Base-by-base conservation (phyloP, 2,888 invertebrate genomes). In the Parnassius smintheus region DNA sequence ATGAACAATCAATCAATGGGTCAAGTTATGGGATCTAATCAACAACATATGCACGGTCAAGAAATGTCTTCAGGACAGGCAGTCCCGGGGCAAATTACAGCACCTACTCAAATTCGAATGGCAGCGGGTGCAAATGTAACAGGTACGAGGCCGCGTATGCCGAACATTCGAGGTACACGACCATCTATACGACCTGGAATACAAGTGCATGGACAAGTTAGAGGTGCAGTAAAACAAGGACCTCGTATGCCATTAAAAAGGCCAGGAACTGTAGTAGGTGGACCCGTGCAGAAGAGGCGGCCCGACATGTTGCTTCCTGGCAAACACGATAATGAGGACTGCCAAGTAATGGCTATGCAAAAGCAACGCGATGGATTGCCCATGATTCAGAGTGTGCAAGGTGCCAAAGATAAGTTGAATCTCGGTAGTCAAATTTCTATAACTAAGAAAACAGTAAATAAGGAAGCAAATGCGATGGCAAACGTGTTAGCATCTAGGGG, bases 401-500 rank as follows among this genome's bases (percentile, higher is more conserved):
- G 95, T 66, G 88, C 89, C 9, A 89, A 85, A 71, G 88, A 88
- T 56, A 89, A 94, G 76, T 92, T 95, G 76, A 95, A 95, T 80
- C 84, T 95, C 52, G 94, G 94, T n/a, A 95, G 95, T 74, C 95
- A 95, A 64, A 94, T 95, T 66, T 95, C 95, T 2, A 88, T 96
- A 69, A 95, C 95, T 46, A 93, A 93, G 70, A 91, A 92, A 70
- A 85, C 89, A 2, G 94, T 94, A 56, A 94, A 94, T 73, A 94
- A 94, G 49, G 95, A 96, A 77, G 95, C 95, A 0, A 95, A 94
- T 74, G 95, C 95, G 0, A 96, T 96, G 74, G 96, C 96, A 0
- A 95, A 94, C 76, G 95, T 96, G 64, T 82, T 96, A 64, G 96
- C 96, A 2, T 95, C 95, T 8, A 89, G 96, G 66, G 96, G 96